A percentile compares a stretch with the other conserved stretches of the same genome.
Evolutionary conservation across 1,140 invertebrate species (phyloP).

Genomic region (Drosophila kohkoa): DNA sequence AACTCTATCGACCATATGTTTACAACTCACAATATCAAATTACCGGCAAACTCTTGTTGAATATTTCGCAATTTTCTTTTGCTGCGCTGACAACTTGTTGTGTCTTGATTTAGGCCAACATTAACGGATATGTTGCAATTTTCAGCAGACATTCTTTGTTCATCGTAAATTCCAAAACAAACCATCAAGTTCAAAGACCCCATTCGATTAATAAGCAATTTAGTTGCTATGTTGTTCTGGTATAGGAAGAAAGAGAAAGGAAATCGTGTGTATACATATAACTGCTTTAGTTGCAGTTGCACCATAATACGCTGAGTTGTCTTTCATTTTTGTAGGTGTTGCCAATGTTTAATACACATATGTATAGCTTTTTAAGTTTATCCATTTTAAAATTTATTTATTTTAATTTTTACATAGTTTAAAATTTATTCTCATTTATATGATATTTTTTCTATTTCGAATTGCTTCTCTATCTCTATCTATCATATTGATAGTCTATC

Average conservation of each 20-base stretch:
- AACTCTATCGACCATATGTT: slow-evolving; percentile 34
- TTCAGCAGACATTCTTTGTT: slow-evolving; percentile 22
- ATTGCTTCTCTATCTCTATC: not conserved
- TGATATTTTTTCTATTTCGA: not conserved
- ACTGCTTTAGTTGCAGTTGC: slow-evolving; percentile 17
- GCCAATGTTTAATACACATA: not conserved
- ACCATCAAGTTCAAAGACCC: slow-evolving; percentile 42
- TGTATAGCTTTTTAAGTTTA: not conserved
- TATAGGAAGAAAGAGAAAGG: not conserved
- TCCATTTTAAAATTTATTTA: not conserved
- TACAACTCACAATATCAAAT: slow-evolving; percentile 47
- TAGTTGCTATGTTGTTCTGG: not conserved
- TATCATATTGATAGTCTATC: not conserved
- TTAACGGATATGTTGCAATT: slow-evolving; percentile 59
- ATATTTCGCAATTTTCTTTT: slow-evolving; percentile 32
- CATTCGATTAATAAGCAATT: slow-evolving; percentile 7
- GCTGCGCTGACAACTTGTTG: slow-evolving; percentile 31
- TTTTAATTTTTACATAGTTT: not conserved
- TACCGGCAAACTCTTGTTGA: slow-evolving; percentile 32
- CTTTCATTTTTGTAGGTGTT: slow-evolving; percentile 35
- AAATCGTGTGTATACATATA: slow-evolving; percentile 6
- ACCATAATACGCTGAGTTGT: slow-evolving; percentile 16
- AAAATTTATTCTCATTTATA: not conserved
- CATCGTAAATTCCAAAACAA: slow-evolving; percentile 11
- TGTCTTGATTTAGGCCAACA: slow-evolving; percentile 31